Evolutionary conservation across 2,888 invertebrate genomes (phyloP).

Genomic region (Sarcophaga carnaria): DNA sequence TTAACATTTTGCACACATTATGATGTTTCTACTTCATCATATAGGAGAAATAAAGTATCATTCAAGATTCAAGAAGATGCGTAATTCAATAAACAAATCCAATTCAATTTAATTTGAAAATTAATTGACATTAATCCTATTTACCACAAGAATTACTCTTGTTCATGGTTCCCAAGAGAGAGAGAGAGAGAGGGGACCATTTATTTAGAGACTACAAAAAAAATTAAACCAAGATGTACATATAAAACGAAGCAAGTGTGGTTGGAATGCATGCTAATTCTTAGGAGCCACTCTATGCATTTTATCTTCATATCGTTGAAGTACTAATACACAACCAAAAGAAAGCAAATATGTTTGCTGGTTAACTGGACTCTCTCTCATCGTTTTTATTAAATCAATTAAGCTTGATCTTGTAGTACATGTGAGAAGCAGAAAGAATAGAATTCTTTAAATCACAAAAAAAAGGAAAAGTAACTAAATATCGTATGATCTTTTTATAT

Average conservation of each 20-base stretch:
- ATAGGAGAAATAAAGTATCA: neutral
- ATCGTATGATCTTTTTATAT: neutral
- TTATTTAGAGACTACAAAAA: neutral
- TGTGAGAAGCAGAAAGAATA: constrained; percentile 6
- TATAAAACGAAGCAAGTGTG: no score
- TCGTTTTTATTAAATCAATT: constrained; percentile 64
- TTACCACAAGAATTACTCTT: neutral
- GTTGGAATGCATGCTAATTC: no score
- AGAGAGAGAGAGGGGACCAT: neutral
- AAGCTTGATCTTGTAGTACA: constrained; percentile 44
- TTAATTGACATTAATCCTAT: constrained; percentile 1
- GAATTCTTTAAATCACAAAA: neutral
- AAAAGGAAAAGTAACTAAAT: neutral
- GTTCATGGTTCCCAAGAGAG: neutral
- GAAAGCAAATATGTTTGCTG: neutral
- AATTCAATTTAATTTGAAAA: constrained; percentile 19
- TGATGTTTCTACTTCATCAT: neutral
- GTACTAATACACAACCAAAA: neutral
- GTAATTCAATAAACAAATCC: constrained; percentile 44
- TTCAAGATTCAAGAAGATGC: constrained; percentile 20
- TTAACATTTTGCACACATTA: neutral
- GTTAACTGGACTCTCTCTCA: constrained; percentile 25
- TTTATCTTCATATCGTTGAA: neutral
- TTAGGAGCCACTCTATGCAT: neutral
- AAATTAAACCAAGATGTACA: neutral